These are phyloP conservation scores for Seriola rivoliana DNA, from an alignment of 2,113 vertebrate species.

Conservation along the genomic window DNA sequence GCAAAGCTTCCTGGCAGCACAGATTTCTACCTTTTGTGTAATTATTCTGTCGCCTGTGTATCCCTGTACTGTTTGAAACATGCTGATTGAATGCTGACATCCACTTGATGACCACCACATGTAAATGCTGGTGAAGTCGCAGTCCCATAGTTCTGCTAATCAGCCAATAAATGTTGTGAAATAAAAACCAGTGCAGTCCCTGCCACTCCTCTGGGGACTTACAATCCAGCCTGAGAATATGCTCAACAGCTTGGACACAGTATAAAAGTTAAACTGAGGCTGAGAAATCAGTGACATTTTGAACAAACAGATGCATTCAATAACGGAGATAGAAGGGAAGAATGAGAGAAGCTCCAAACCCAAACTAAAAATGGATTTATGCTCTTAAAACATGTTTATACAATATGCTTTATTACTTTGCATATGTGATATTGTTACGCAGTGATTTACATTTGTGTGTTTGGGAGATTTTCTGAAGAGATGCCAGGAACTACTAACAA, in stretches of 20 bases:
- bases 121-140: slow-evolving; percentile 7
- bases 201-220: background rate
- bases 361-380: background rate
- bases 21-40: background rate
- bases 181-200: slow-evolving; percentile 31
- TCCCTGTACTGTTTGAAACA: background rate
- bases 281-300: background rate
- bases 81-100: background rate
- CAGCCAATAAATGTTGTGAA: background rate
- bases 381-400: background rate
- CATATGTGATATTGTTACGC: background rate
- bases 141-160: slow-evolving; percentile 15
- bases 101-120: slow-evolving; percentile 2
- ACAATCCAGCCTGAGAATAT: background rate
- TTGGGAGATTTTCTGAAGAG: no score
- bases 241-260: background rate
- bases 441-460: no score
- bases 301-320: background rate
- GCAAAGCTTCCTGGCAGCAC: background rate
- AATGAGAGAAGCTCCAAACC: background rate
- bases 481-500: no score
- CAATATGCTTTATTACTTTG: background rate
- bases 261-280: background rate
- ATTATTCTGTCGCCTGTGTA: background rate
- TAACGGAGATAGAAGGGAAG: background rate